A percentile compares a stretch with the other conserved stretches of the same genome.
Evolutionary conservation across 2,888 invertebrate species (phyloP).

Genomic region (Acleris literana): DNA sequence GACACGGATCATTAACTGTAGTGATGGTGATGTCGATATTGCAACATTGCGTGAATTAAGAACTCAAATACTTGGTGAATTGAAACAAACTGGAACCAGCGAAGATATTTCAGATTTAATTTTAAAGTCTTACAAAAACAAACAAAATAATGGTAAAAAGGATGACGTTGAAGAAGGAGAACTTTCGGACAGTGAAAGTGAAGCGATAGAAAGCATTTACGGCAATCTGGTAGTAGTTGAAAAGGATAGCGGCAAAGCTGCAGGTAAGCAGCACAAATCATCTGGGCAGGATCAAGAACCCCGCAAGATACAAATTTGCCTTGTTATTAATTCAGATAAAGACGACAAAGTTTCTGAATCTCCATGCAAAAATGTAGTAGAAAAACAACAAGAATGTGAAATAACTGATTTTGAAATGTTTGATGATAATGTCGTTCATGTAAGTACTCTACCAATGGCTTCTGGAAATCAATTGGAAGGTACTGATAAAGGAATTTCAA

Average conservation of each 20-base stretch:
- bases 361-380: constrained; percentile 19
- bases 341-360: constrained; percentile 38
- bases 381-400: constrained; percentile 43
- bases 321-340: constrained; percentile 58
- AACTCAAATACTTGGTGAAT: constrained; percentile 75
- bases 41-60: constrained; percentile 75
- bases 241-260: constrained; percentile 46
- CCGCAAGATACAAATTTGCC: constrained; percentile 68
- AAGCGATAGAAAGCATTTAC: constrained; percentile 72
- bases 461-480: constrained; percentile 21
- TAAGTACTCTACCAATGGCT: constrained; percentile 7
- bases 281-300: constrained; percentile 49
- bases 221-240: constrained; percentile 64
- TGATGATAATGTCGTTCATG: constrained; percentile 38
- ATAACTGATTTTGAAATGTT: constrained; percentile 62
- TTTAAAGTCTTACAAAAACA: constrained; percentile 67
- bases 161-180: constrained; percentile 76
- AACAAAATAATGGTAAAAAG: constrained; percentile 50
- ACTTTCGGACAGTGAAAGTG: constrained; percentile 77
- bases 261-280: constrained; percentile 40
- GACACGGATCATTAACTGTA: constrained; percentile 71
- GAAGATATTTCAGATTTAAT: constrained; percentile 77
- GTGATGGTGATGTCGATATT: constrained; percentile 75
- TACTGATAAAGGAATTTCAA: constrained; percentile 18
- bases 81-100: constrained; percentile 70